A percentile compares a stretch with the other conserved stretches of the same genome.
Evolutionary conservation across 2,113 vertebrate genomes (phyloP).

Genomic region (Nerophis ophidion): DNA sequence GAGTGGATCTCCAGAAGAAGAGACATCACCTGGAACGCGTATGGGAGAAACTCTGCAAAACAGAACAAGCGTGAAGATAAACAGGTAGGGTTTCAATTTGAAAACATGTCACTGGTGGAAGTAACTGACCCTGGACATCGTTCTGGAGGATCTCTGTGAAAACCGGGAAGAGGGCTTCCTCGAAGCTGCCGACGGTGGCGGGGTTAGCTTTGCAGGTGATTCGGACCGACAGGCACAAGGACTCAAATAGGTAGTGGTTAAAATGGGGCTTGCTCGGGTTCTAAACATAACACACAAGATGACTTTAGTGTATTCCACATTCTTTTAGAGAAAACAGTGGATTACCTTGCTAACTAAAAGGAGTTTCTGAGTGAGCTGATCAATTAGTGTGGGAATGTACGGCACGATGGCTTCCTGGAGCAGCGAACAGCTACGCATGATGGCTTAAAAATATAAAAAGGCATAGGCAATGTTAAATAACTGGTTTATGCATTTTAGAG

Average conservation of each 20-base stretch:
- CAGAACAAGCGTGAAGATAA: neutral
- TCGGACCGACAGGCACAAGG: constrained; percentile 90
- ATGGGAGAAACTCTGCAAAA: constrained; percentile 90
- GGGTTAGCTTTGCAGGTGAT: constrained; percentile 95
- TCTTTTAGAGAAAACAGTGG: neutral
- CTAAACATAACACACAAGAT: constrained; percentile 61
- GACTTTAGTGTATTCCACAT: neutral
- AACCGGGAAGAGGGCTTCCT: constrained; percentile 94
- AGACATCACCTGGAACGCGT: constrained; percentile 99
- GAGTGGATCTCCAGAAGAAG: constrained; percentile 95
- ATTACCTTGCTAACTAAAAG: constrained; percentile 95
- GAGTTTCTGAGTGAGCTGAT: constrained; percentile 93
- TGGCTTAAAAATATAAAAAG: constrained; percentile 68
- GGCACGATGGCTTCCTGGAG: constrained; percentile 95
- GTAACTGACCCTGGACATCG: constrained; percentile 87
- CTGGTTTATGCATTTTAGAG: neutral
- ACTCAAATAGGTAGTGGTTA: constrained; percentile 98
- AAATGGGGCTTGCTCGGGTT: constrained; percentile 99
- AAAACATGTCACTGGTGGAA: neutral
- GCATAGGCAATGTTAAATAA: constrained; percentile 7
- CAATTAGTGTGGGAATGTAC: constrained; percentile 92
- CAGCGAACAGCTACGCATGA: constrained; percentile 98
- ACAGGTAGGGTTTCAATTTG: neutral
- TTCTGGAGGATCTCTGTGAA: constrained; percentile 97
- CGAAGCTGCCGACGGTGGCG: constrained; percentile 85